Evolutionary conservation across 92 coral and sea anemone species (phyloP).

Genomic region (Pocillopora meandrina): DNA sequence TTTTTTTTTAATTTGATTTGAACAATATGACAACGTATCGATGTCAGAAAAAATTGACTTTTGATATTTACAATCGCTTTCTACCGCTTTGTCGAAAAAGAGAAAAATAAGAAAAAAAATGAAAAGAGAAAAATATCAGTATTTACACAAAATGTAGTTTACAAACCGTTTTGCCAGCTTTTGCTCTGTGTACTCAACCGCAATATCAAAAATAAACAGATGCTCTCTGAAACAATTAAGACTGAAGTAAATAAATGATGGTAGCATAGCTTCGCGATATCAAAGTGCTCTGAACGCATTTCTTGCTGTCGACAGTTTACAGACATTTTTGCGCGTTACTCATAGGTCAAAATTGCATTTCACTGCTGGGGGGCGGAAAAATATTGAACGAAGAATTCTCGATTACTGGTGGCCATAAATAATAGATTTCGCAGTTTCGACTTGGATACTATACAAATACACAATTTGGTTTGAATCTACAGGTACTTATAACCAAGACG

Average conservation of each 20-base stretch:
- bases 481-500: slow-evolving; percentile 21
- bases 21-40: too few relatives aligned
- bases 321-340: background rate
- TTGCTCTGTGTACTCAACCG: background rate
- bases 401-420: slow-evolving; percentile 19
- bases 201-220: background rate
- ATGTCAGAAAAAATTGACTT: too few relatives aligned
- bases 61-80: too few relatives aligned
- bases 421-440: slow-evolving; percentile 12
- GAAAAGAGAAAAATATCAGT: too few relatives aligned
- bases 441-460: background rate
- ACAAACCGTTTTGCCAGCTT: too few relatives aligned
- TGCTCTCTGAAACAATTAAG: background rate
- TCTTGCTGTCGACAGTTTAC: background rate
- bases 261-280: too few relatives aligned
- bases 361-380: background rate
- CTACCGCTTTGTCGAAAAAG: too few relatives aligned
- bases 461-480: slow-evolving; percentile 20
- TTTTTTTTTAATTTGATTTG: too few relatives aligned
- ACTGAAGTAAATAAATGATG: too few relatives aligned
- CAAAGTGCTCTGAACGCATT: background rate
- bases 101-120: too few relatives aligned
- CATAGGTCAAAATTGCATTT: background rate
- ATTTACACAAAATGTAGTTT: too few relatives aligned
- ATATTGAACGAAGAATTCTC: background rate